Evolutionary conservation across 2,113 vertebrate species (phyloP), one percentile per base, ranked within the genome.

Genomic region (Alectura lathami): DNA sequence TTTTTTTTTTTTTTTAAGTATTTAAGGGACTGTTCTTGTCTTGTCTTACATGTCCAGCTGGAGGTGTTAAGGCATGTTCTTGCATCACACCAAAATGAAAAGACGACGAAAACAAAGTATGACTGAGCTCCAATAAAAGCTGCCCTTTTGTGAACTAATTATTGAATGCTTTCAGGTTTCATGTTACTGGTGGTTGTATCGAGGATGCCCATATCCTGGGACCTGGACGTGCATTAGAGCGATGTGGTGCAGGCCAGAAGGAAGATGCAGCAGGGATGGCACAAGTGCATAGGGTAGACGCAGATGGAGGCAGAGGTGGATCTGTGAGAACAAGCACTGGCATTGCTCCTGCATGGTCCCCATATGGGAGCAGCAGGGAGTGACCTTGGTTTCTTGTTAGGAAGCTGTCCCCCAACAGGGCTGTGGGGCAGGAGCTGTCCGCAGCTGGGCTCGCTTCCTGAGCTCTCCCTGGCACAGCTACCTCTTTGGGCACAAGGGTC

Each of bases 41-140:
- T 48, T 9, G 40, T 78, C 11, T 66, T 53, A 2, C 1, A 12
- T 0, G 0, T 34, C 30, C 17, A 23, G 22, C 11, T 11, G 27
- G 30, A 17, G 23, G 20, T 0, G 1, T 17, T 13, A 17, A 26
- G 34, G 6, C 18, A 27, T 43, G 15, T 23, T 38, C 30, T 59
- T 78, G 27, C 3, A 13, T 42, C 53, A 16, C 59, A 54, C 23
- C 45, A 51, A n/a, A 66, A 53, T 47, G 34, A n/a, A 43, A 43
- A 59, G 50, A 69, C n/a, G 23, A 60, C 5, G 29, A 69, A 56
- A 18, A 22, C 29, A 21, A n/a, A n/a, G n/a, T n/a, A 18, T 43
- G 29, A 16, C 20, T 66, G 62, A 76, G 59, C 16, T 45, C 15
- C n/a, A 16, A 13, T 51, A 60, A 47, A 60, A 60, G 18, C 68